A percentile compares a stretch with the other conserved stretches of the same genome.
Evolutionary conservation across 2,888 invertebrate species (phyloP).

Genomic region (Stenichneumon culpator): DNA sequence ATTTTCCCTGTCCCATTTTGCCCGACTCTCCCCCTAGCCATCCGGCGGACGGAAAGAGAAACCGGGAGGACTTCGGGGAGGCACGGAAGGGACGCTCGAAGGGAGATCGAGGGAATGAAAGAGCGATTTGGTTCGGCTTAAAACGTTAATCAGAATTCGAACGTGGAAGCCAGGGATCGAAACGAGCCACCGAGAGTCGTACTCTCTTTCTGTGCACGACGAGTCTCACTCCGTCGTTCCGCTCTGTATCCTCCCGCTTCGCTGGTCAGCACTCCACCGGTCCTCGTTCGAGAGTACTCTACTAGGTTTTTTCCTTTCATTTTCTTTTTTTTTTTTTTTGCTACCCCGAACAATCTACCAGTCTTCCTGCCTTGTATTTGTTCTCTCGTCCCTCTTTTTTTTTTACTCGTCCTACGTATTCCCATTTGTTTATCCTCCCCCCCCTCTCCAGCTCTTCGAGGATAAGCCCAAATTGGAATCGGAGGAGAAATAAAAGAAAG

Average conservation of each 20-base stretch:
- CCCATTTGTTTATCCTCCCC: not conserved
- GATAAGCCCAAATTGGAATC: constrained; percentile 45
- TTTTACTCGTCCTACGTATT: not conserved
- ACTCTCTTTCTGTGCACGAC: not conserved
- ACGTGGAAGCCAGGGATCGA: constrained; percentile 46
- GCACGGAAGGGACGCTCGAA: not conserved
- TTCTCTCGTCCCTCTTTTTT: not conserved
- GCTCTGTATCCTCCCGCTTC: constrained; percentile 37
- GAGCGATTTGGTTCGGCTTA: constrained; percentile 57
- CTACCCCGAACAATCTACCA: not conserved
- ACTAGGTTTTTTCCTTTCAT: constrained; percentile 4
- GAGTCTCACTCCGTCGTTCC: not conserved
- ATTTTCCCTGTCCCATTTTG: too few relatives aligned
- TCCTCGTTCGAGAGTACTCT: constrained; percentile 39
- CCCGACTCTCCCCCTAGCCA: not conserved
- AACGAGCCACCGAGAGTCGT: constrained; percentile 26
- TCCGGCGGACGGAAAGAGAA: constrained; percentile 17
- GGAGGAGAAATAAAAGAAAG: constrained; percentile 1
- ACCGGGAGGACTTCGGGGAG: not conserved
- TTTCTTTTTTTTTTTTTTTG: constrained; percentile 1
- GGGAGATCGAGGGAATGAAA: constrained; percentile 32
- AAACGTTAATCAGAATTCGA: constrained; percentile 66
- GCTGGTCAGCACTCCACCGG: constrained; percentile 37
- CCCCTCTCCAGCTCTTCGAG: not conserved
- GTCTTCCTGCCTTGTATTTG: not conserved